Base-by-base conservation (phyloP, 1,140 invertebrate species). In the Neodiprion lecontei region DNA sequence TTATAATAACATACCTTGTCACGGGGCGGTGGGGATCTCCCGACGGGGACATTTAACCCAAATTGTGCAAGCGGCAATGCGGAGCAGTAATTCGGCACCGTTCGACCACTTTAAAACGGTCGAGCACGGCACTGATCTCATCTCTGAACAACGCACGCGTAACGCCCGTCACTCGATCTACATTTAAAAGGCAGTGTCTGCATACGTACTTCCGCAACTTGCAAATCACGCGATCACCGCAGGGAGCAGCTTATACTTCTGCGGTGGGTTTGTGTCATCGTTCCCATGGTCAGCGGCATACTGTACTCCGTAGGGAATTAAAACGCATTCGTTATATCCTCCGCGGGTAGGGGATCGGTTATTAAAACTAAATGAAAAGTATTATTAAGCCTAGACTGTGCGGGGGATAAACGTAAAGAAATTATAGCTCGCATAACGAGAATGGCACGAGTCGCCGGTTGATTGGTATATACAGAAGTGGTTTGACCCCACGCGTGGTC, bases 31-130 rank as follows among this genome's bases (percentile, higher is more conserved):
- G 7, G 53, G 53, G 53, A 61, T 61, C 11, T 5, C 53, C 53
- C 53, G 53, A 14, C 53, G 53, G 53, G 53, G 53, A 61, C 53
- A 61, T 61, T 61, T 61, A 61, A 61, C 53, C 53, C 53, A 61
- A 40, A 61, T 61, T 61, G 53, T 61, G 53, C n/a, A 61, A 61
- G 53, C n/a, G 53, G 53, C n/a, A 61, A 61, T 61, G 11, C 28
- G 28, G 28, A 40, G 28, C 28, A 40, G 28, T 40, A 40, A 40
- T 40, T 40, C 53, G 53, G 53, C 11, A 61, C 53, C 53, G 53
- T 61, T 61, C 53, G 53, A 61, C 53, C 53, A 61, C n/a, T 61
- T 61, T 61, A 61, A 61, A 61, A 61, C 53, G 7, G 53, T 12
- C 53, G 0, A 61, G n/a, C 53, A 1, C 11, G n/a, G 53, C 53